Evolutionary conservation across 2,113 vertebrate species (phyloP).

Genomic region (Scopus umbretta): DNA sequence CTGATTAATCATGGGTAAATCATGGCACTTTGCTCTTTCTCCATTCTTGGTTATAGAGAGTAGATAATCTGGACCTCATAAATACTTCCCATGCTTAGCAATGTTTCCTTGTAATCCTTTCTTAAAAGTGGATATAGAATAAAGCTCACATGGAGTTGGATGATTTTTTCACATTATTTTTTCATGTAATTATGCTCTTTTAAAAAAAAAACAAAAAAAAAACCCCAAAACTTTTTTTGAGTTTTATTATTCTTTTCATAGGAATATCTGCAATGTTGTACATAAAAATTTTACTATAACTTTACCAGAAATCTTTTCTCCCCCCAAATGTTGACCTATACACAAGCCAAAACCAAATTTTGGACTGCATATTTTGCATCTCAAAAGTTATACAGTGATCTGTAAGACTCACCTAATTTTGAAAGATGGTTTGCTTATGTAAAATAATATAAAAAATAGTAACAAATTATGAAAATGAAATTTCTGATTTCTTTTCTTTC

Average conservation of each 20-base stretch:
- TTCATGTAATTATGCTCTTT: not conserved
- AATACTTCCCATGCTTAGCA: not conserved
- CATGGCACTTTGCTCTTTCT: not conserved
- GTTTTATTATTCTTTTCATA: not conserved
- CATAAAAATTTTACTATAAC: not conserved
- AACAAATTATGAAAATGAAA: not conserved
- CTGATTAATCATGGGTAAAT: not conserved
- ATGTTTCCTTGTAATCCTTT: not conserved
- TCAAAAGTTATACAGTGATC: not conserved
- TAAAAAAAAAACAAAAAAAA: not conserved
- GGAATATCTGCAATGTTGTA: not conserved
- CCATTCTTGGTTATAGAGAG: constrained; percentile 34
- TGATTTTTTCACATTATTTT: not conserved
- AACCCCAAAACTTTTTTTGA: not conserved
- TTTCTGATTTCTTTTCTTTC: not conserved
- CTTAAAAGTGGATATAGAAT: not conserved
- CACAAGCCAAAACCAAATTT: not conserved
- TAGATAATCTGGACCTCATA: not conserved
- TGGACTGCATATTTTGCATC: not conserved
- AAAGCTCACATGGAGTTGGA: not conserved
- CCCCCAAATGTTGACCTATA: not conserved
- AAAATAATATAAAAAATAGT: not conserved
- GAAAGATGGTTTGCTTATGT: not conserved
- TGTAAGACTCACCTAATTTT: not conserved
- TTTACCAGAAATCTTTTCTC: not conserved